Evolutionary conservation across 2,113 vertebrate genomes (phyloP), one percentile per base, ranked within the genome.

Genomic region (Nematolebias whitei): DNA sequence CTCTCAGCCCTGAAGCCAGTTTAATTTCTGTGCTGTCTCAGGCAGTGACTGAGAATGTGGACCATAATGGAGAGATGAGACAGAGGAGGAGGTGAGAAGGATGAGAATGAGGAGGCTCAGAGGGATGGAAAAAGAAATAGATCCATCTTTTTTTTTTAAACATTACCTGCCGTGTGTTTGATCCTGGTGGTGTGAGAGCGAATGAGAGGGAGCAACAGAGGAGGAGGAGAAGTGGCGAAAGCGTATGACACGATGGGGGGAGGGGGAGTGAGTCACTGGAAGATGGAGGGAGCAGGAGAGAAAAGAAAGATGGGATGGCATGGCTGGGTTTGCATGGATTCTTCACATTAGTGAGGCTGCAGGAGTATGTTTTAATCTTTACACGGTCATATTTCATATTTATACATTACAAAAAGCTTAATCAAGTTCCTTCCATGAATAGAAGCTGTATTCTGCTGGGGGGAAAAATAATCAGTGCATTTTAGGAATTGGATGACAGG

Each of bases 241-340:
- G 71, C 52, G 74, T 80, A 82, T 66, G 83, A 85, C 78, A 82
- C 50, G 12, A 24, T 3, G 68, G 87, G 83, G 87, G 85, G 88
- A 74, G 86, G 86, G 81, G 74, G 83, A 73, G 79, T 88, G 84
- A 91, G 88, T 92, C 87, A 90, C 69, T 83, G 82, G 83, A 86
- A 80, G 88, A 85, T 67, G 84, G 69, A 77, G 71, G 68, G 66
- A 62, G n/a, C 35, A 44, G 65, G 43, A 77, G 40, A 71, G 58
- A 67, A 26, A 49, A n/a, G 61, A 67, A 54, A 38, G 38, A 59
- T 24, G 41, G 12, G 60, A 69, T 20, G 41, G 51, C 64, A 72
- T 18, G 67, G 18, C 45, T 71, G 62, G 53, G 63, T 50, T 26
- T 63, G 45, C 23, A 24, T 69, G 20, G 15, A 57, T 52, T 40